Base-by-base conservation (phyloP, 2,797 vertebrate species). In the Lerista edwardsae region DNA sequence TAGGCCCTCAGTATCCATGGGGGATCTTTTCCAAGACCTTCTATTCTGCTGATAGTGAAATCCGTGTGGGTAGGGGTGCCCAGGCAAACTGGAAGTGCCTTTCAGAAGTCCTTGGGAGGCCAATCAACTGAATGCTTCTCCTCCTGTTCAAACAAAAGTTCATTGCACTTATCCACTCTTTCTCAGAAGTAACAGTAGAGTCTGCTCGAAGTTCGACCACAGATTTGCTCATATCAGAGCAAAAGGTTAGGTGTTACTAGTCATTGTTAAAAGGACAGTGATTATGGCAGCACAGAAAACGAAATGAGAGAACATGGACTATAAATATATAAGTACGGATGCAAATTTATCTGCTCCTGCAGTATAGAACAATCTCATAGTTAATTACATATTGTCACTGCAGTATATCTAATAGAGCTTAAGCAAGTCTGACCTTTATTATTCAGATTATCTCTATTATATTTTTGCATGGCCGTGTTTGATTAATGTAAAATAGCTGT, bases 401-500 rank as follows among this genome's bases (percentile, higher is more conserved):
- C 27, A 84, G 25, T 6, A 82, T 90, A 93, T 72, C 75, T 89
- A 84, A 91, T 90, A 89, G 74, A 88, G 80, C 84, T 87, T 84
- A 89, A 0, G 0, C 17, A 57, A 55, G 84, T 85, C 85, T 89
- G 89, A 90, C 75, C 75, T 94, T 94, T 94, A 95, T 93, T 94
- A 94, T 93, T 95, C 87, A 93, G 86, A 94, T 93, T 91, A 94
- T 92, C 57, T 86, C 89, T 91, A 91, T 90, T 77, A 1, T 86
- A 90, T 93, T 95, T 94, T 90, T 90, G 86, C 64, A 85, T 83
- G 47, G 17, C 82, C 86, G 36, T 36, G 79, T 92, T 92, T 93
- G 87, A 89, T 89, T 94, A 68, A 91, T 83, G 80, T 89, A 90
- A 89, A 92, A 93, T 83, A 78, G 62, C 47, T 47, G 82, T 86